Evolutionary conservation across 2,113 vertebrate genomes (phyloP).

Genomic region (Erpornis zantholeuca): DNA sequence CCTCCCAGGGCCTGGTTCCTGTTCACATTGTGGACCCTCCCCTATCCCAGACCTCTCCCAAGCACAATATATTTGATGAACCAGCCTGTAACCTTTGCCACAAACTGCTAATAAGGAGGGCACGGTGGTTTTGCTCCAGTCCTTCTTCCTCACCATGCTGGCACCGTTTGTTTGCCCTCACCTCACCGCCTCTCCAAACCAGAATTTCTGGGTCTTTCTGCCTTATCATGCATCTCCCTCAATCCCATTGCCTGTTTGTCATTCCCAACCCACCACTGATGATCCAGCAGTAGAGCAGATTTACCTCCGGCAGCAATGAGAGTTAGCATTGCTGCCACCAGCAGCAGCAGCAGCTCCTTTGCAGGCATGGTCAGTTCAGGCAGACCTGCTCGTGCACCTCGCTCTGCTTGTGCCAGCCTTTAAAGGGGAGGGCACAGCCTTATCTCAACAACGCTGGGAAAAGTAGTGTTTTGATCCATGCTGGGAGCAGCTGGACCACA

Average conservation of each 20-base stretch:
- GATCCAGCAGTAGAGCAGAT: background rate
- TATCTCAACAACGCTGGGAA: slow-evolving; percentile 26
- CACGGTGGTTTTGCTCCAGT: fast-evolving
- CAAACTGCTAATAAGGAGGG: background rate
- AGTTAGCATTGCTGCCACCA: background rate
- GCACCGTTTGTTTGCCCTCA: background rate
- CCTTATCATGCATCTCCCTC: background rate
- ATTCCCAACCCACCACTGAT: fast-evolving
- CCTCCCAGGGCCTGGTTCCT: background rate
- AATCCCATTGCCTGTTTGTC: fast-evolving
- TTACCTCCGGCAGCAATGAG: background rate
- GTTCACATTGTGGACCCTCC: background rate
- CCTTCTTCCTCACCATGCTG: background rate
- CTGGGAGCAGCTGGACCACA: background rate
- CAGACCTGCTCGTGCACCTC: fast-evolving
- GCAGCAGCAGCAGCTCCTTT: background rate
- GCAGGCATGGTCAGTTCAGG: background rate
- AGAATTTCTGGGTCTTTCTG: background rate
- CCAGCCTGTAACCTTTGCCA: background rate
- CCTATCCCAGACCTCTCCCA: background rate
- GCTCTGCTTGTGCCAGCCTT: fast-evolving
- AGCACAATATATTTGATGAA: background rate
- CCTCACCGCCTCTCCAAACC: background rate
- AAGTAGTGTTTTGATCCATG: background rate
- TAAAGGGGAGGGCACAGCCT: background rate